These are phyloP conservation scores for Empis stercorea DNA, from an alignment of 2,888 invertebrate species.

Conservation along the genomic window DNA sequence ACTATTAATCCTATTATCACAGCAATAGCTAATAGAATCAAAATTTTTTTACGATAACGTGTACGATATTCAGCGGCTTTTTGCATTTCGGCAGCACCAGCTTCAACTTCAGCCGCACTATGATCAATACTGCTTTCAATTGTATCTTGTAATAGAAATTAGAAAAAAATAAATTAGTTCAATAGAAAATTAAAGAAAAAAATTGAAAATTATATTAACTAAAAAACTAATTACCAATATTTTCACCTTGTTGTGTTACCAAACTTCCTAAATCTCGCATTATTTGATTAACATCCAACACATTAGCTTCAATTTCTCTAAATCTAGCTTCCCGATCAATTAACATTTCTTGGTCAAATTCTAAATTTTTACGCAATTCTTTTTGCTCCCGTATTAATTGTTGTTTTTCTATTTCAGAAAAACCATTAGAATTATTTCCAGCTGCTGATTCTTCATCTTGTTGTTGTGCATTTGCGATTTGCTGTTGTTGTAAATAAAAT, in stretches of 20 bases:
- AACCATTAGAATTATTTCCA: slow-evolving; percentile 31
- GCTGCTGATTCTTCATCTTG: slow-evolving; percentile 30
- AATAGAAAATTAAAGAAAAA: too few species aligned
- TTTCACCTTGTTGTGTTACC: slow-evolving; percentile 57
- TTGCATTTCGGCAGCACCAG: slow-evolving; percentile 63
- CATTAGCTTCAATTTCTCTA: slow-evolving; percentile 65
- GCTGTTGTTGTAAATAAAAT: slow-evolving; percentile 20
- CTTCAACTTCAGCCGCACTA: slow-evolving; percentile 59
- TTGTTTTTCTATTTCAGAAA: slow-evolving; percentile 17
- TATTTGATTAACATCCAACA: slow-evolving; percentile 71
- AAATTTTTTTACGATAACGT: slow-evolving; percentile 59
- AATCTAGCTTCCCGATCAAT: slow-evolving; percentile 69
- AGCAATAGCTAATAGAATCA: slow-evolving; percentile 54
- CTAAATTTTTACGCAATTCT: slow-evolving; percentile 34
- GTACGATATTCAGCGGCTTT: slow-evolving; percentile 72
- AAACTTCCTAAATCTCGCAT: slow-evolving; percentile 62
- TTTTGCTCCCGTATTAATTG: slow-evolving; percentile 30
- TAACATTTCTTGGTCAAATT: slow-evolving; percentile 68
- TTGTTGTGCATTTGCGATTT: slow-evolving; percentile 16
- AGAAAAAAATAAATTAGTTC: neutral
- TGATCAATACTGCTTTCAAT: slow-evolving; percentile 72
- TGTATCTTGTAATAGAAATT: slow-evolving; percentile 46
- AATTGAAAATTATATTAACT: neutral
- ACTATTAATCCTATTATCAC: slow-evolving; percentile 52
- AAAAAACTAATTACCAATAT: slow-evolving; percentile 50